These are phyloP conservation scores for Pocillopora verrucosa DNA, from an alignment of 64 coral and sea anemone genomes.

Conservation along the genomic window DNA sequence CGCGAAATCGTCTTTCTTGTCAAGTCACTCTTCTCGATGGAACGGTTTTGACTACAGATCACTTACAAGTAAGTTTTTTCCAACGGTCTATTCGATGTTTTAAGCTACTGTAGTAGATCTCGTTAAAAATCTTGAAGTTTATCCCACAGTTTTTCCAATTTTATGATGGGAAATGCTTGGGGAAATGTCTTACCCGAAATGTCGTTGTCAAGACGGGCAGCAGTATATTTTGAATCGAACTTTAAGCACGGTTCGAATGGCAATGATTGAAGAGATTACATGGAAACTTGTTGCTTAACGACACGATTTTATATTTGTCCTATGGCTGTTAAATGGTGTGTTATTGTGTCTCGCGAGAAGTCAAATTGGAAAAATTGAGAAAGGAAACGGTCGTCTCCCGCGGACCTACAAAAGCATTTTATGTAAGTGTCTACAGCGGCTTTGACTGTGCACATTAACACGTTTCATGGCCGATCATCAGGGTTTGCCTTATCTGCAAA, in stretches of 20 bases:
- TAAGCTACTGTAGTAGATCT: neutral
- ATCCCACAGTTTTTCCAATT: no score
- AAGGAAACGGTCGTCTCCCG: neutral
- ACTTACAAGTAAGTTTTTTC: constrained; percentile 44
- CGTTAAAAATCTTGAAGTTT: neutral
- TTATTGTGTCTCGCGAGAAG: neutral
- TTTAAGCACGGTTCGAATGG: neutral
- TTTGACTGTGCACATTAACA: neutral
- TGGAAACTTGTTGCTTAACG: neutral
- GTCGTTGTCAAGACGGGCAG: no score
- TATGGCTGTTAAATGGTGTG: neutral
- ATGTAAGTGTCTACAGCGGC: neutral
- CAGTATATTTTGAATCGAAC: no score
- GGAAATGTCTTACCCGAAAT: no score
- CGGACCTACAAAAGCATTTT: neutral
- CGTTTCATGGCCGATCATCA: neutral
- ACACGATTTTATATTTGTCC: neutral
- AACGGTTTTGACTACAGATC: constrained; percentile 48
- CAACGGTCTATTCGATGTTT: neutral
- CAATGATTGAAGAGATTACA: neutral
- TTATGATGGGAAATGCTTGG: no score
- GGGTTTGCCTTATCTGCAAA: neutral
- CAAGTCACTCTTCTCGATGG: constrained; percentile 57
- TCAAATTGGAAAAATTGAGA: neutral
- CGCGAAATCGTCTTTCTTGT: constrained; percentile 54